Percentiles rank a stretch among this genome's conserved stretches.
Evolutionary conservation across 2,113 vertebrate genomes (phyloP).

Genomic region (Zapus hudsonius): DNA sequence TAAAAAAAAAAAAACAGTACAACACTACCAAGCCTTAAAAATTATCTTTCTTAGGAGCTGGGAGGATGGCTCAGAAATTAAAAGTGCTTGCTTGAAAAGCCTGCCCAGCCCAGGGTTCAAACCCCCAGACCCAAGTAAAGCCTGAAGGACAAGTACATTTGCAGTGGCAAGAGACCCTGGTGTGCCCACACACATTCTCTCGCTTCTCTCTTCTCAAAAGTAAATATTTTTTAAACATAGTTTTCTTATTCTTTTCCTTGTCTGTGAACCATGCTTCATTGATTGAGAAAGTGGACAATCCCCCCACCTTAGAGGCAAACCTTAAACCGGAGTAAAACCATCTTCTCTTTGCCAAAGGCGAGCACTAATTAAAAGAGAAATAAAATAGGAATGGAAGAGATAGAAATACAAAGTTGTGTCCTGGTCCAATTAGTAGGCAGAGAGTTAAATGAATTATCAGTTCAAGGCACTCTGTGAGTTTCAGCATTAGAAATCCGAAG

Average conservation of each 20-base stretch:
- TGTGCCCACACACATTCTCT: no score
- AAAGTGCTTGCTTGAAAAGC: no score
- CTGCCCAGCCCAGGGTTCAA: no score
- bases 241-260: slow-evolving; percentile 21
- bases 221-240: no score
- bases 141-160: no score
- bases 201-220: no score
- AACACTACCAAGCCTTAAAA: background rate
- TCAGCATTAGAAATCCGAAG: slow-evolving; percentile 70
- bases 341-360: slow-evolving; percentile 75
- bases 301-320: slow-evolving; percentile 72
- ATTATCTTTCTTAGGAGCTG: background rate
- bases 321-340: slow-evolving; percentile 75
- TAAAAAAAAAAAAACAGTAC: background rate
- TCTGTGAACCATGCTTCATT: slow-evolving; percentile 51
- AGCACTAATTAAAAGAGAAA: slow-evolving; percentile 77
- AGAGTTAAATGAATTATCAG: slow-evolving; percentile 78
- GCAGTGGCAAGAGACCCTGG: no score
- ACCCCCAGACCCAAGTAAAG: no score
- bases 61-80: no score
- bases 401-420: slow-evolving; percentile 75
- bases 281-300: slow-evolving; percentile 75
- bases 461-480: slow-evolving; percentile 72
- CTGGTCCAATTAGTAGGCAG: slow-evolving; percentile 79
- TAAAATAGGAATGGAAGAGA: slow-evolving; percentile 77